A percentile compares a stretch with the other conserved stretches of the same genome.
phyloP scores from a whole-genome alignment of 2,113 vertebrate species.

The Osmerus mordax region DNA sequence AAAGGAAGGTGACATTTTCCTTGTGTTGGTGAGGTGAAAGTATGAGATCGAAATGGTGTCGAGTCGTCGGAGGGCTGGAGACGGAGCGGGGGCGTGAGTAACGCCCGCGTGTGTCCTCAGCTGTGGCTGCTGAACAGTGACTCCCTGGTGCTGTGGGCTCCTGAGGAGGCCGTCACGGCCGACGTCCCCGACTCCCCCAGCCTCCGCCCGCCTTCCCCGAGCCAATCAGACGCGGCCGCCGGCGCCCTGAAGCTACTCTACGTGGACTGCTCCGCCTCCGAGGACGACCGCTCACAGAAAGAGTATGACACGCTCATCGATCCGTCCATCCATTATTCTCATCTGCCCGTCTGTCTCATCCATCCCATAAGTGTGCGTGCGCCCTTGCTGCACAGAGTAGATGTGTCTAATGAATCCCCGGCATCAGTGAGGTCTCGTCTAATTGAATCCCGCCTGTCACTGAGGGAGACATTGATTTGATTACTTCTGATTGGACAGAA shows the following conservation, averaged over 20 bases:
- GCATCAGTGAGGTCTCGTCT: conserved; percentile 45
- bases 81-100: background rate
- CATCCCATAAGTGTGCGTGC: no score
- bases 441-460: conserved; percentile 58
- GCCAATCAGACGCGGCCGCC: conserved; percentile 56
- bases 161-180: conserved; percentile 41
- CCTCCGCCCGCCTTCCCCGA: conserved; percentile 38
- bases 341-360: background rate
- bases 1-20: no score
- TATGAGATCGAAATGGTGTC: background rate
- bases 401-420: conserved; percentile 57
- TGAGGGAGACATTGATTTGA: conserved; percentile 46
- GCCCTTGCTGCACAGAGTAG: conserved; percentile 9
- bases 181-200: conserved; percentile 58
- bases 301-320: conserved; percentile 76
- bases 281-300: conserved; percentile 65
- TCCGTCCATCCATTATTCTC: background rate
- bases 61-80: background rate
- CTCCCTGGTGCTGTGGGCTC: conserved; percentile 79
- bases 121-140: conserved; percentile 94
- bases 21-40: background rate
- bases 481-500: conserved; percentile 43
- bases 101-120: conserved; percentile 61
- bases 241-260: conserved; percentile 87
- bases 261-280: conserved; percentile 70